Evolutionary conservation across 2,888 invertebrate genomes (phyloP).

Genomic region (Ormyrus rosae): DNA sequence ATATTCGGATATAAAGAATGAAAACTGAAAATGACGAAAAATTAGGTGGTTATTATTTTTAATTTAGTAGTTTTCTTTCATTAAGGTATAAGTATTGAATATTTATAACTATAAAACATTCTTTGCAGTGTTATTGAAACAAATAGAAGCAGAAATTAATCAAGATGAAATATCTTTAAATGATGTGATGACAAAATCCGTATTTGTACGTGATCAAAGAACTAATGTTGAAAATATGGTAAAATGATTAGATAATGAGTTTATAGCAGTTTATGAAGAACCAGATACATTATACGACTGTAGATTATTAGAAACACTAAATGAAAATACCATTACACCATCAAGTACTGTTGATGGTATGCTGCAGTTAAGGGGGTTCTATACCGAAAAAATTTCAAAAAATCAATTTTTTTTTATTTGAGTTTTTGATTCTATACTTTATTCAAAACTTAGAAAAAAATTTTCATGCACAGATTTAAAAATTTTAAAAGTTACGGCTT

Average conservation of each 20-base stretch:
- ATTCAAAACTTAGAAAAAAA: no score
- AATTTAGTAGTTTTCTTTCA: conserved; percentile 16
- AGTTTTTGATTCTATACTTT: no score
- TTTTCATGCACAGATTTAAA: no score
- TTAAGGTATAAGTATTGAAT: neutral
- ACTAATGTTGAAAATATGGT: conserved; percentile 82
- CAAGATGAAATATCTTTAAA: conserved; percentile 80
- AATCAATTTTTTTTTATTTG: no score
- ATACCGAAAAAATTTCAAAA: no score
- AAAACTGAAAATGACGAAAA: conserved; percentile 62
- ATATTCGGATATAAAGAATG: no score
- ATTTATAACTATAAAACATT: conserved; percentile 16
- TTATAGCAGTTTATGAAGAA: conserved; percentile 78
- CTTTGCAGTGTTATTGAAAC: conserved; percentile 58
- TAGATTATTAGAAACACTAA: conserved; percentile 80
- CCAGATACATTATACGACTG: conserved; percentile 82
- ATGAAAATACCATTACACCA: conserved; percentile 68
- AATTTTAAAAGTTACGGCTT: no score
- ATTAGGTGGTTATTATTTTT: conserved; percentile 40
- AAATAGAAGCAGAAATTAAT: conserved; percentile 60
- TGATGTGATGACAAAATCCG: conserved; percentile 83
- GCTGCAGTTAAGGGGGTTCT: conserved; percentile 77
- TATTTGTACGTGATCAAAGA: conserved; percentile 84
- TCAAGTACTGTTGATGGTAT: conserved; percentile 74
- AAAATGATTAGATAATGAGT: conserved; percentile 78